A percentile compares a stretch with the other conserved stretches of the same genome.
Conservation (phyloP, 2,113 vertebrate species). For the Numida meleagris region DNA sequence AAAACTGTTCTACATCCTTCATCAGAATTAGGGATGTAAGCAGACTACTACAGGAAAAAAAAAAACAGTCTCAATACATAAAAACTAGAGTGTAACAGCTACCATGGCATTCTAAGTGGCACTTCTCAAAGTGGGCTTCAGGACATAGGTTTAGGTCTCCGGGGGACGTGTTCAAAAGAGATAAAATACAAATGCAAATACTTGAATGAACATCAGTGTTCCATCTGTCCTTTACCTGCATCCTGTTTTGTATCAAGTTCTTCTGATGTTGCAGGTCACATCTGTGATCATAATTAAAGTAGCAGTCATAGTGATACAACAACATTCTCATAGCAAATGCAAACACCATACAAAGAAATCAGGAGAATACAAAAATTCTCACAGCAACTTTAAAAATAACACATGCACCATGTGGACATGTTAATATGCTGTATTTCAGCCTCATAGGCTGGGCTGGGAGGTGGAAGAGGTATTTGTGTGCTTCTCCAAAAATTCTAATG, state of each 20-base stretch:
- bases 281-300: background rate
- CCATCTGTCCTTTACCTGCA: background rate
- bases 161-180: background rate
- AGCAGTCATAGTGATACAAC: background rate
- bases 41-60: background rate
- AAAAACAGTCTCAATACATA: background rate
- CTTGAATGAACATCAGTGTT: background rate
- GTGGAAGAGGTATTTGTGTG: background rate
- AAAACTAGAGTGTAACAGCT: background rate
- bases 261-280: background rate
- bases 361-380: conserved; percentile 5
- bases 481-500: background rate
- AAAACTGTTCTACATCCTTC: too few species aligned
- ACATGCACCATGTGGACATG: background rate
- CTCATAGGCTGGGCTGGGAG: background rate
- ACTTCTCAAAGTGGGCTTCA: background rate
- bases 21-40: background rate
- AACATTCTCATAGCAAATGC: background rate
- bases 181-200: background rate
- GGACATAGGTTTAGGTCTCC: background rate
- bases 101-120: background rate
- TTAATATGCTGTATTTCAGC: background rate
- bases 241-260: background rate
- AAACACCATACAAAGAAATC: background rate
- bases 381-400: background rate